Base-by-base conservation (phyloP, 2,113 vertebrate genomes). In the Eonycteris spelaea region DNA sequence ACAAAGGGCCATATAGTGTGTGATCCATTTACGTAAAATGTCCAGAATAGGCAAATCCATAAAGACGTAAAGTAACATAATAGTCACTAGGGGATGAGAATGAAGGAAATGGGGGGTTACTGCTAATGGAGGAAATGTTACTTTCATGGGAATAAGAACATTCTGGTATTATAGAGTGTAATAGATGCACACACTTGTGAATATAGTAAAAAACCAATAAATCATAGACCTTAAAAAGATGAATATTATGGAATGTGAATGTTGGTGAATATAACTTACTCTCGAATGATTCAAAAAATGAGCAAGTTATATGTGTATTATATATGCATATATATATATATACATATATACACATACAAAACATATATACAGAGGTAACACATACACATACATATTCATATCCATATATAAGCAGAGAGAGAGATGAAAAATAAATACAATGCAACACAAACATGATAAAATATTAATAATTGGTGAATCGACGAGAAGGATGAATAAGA, bases 331-430 rank as follows among this genome's bases (percentile, higher is more conserved):
- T 55, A 24, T 15, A 78, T 3, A 26, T n/a, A 21, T 43, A 43
- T 43, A 43, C 43, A 7, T 43, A 43, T 43, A 43, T 43, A 43
- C 43, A 43, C 7, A 43, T 43, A 43, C 43, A 43, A 59, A 59
- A 57, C 55, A 57, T 26, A 59, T 24, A 24, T 26, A 26, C 22
- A 26, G 22, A 51, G 13, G 48, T 51, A 51, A 51, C 48, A 51
- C 13, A 74, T 1, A 30, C 4, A 48, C 4, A 6, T 19, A 19
- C 7, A 35, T 21, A 35, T 1, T 6, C 3, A 21, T 0, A 33
- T 16, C 19, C 33, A 68, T 14, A 16, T 19, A 19, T 48, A 51
- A 11, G 9, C 73, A 51, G 35, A 71, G 68, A 43, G 43, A 43
- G 43, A 51, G 28, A 75, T 51, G 73, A 75, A 75, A 75, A 43